These are phyloP conservation scores for Anthopleura xanthogrammica DNA, from an alignment of 92 coral and sea anemone species.

Conservation along the genomic window DNA sequence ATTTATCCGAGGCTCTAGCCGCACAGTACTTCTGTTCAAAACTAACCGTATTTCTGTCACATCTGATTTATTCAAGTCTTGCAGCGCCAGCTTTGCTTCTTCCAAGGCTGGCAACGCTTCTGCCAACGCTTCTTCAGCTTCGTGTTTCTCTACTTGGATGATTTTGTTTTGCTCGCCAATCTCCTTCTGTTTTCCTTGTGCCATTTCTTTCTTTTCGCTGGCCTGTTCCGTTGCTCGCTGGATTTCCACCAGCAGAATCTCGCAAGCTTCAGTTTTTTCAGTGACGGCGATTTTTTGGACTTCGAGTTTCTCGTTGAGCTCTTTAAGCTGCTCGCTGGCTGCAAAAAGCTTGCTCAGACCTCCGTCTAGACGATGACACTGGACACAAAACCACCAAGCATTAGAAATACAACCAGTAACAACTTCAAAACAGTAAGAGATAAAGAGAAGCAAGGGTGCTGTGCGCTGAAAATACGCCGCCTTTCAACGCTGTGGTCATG, in stretches of 20 bases:
- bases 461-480: no score
- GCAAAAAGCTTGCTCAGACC: conserved; percentile 97
- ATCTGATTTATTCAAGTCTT: conserved; percentile 96
- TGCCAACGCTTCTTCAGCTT: conserved; percentile 95
- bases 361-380: conserved; percentile 98
- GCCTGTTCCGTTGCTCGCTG: conserved; percentile 88
- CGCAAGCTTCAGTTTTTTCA: conserved; percentile 98
- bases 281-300: conserved; percentile 98
- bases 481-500: no score
- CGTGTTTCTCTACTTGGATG: conserved; percentile 87
- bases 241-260: conserved; percentile 82
- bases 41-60: conserved; percentile 94
- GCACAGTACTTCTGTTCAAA: conserved; percentile 52
- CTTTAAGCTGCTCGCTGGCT: conserved; percentile 97
- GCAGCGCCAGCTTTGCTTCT: conserved; percentile 96
- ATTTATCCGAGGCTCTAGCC: conserved; percentile 78
- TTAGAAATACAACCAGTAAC: background rate
- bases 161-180: conserved; percentile 88
- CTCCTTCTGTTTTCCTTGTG: conserved; percentile 88
- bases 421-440: no score
- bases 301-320: conserved; percentile 95
- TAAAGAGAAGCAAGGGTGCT: no score
- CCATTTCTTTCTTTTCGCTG: conserved; percentile 94
- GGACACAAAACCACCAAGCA: background rate
- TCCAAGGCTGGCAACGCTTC: conserved; percentile 92